These are phyloP conservation scores for Sylvietta virens DNA, from an alignment of 2,113 vertebrate genomes.

Conservation along the genomic window DNA sequence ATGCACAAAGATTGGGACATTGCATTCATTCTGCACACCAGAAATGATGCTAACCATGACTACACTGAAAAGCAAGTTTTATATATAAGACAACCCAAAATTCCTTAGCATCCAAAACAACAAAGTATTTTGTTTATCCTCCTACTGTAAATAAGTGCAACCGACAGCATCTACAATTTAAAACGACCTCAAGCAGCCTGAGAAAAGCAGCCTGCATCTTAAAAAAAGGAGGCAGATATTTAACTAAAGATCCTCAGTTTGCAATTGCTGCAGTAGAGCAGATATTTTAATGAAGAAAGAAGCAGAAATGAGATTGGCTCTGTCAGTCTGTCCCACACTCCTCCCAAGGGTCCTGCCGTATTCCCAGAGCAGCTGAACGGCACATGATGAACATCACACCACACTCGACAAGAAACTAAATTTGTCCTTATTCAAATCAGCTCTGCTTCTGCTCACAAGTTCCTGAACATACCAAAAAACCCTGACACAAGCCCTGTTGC, in stretches of 20 bases:
- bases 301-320: not conserved
- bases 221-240: not conserved
- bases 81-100: rapidly evolving
- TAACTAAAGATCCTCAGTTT: not conserved
- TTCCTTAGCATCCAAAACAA: not conserved
- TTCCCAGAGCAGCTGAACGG: not conserved
- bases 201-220: not conserved
- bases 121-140: not conserved
- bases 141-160: not conserved
- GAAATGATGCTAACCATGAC: not conserved
- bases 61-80: not conserved
- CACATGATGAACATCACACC: not conserved
- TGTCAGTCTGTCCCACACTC: not conserved
- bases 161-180: rapidly evolving
- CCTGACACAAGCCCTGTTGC: not conserved
- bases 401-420: not conserved
- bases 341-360: not conserved
- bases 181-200: not conserved
- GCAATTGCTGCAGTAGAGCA: not conserved
- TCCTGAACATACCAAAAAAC: not conserved
- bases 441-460: not conserved
- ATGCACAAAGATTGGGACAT: not conserved
- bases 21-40: not conserved
- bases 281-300: not conserved
- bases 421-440: not conserved